Evolutionary conservation across 2,888 invertebrate species (phyloP), one percentile per base, ranked within the genome.

Genomic region (Germaria angustata): DNA sequence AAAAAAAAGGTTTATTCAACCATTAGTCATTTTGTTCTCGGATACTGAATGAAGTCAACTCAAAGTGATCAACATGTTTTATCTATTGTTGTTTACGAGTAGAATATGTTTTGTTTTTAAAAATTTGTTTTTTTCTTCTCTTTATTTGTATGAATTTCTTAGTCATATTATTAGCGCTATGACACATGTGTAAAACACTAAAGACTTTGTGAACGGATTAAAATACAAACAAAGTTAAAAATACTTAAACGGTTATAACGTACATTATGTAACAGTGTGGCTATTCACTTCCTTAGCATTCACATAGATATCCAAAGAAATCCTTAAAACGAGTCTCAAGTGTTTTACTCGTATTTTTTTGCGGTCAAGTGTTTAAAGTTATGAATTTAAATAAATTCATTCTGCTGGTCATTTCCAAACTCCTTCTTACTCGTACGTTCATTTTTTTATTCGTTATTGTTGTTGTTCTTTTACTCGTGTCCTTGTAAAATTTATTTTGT

Each of bases 121-220:
- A 66, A 28, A 34, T 61, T 15, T 71, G 22, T 51, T 57, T 75
- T 65, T 65, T 73, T 53, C 17, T 28, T 28, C 6, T 28, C 6
- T 28, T 6, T 5, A 5, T 53, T 51, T 59, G 59, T 32, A 59
- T 41, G 51, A 59, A 59, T 75, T 75, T 80, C 77, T 84, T 80
- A 80, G 77, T 83, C 84, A 84, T 83, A 61, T 53, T 81, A 55
- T 61, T 68, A 77, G 61, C 75, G 71, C 20, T 79, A 84, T 71
- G 77, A 79, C 80, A 80, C 84, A 82, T 80, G 77, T 84, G 81
- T 82, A 59, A 63, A 44, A 68, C 59, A 77, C 17, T 1, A n/a
- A 11, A 24, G 24, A 32, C 51, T 68, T 5, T 6, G n/a, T 9
- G 6, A 15, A 44, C 68, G 51, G 20, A 20, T 7, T n/a, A n/a